Evolutionary conservation across 2,888 invertebrate genomes (phyloP), one percentile per base, ranked within the genome.

Genomic region (Zaprionus bogoriensis): DNA sequence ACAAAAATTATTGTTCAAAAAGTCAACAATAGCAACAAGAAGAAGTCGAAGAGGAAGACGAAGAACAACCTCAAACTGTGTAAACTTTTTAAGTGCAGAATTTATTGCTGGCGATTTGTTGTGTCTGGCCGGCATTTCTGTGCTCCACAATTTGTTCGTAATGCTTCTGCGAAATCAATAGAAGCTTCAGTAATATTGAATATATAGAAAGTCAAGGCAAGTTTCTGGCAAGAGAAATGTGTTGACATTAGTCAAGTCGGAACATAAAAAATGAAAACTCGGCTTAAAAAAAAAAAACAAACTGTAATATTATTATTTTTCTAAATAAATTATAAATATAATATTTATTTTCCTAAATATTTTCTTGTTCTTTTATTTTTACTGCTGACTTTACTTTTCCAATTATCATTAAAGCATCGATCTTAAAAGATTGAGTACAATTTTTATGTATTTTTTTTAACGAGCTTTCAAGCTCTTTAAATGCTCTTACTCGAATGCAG

Each of bases 21-120:
- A 67, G 61, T 58, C 39, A 38, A 53, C 30, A 51, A 54, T 53
- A 46, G 17, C 19, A 36, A 25, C 30, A 53, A 27, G 32, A 58
- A 41, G 28, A 55, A 47, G 10, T 27, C 28, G 25, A 41, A 46
- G 19, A 41, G 39, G 14, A 51, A 62, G 30, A 38, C 58, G 53
- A 57, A 39, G 52, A 63, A 53, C 52, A 68, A 54, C 48, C 64
- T 53, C 44, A 77, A 72, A 81, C 69, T 72, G 81, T 76, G 67
- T 62, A 78, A 82, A 85, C 72, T 85, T 82, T 78, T 85, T 85
- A 82, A 82, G 83, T 79, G 70, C 86, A 82, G 62, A 82, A 82
- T 85, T 82, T 82, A 82, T 82, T 66, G 83, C 83, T 62, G 65
- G 76, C 79, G 79, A 82, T 85, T 82, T 76, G 83, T 82, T 79